These are phyloP conservation scores for Eurystomus gularis DNA, from an alignment of 2,113 vertebrate species.

Conservation along the genomic window DNA sequence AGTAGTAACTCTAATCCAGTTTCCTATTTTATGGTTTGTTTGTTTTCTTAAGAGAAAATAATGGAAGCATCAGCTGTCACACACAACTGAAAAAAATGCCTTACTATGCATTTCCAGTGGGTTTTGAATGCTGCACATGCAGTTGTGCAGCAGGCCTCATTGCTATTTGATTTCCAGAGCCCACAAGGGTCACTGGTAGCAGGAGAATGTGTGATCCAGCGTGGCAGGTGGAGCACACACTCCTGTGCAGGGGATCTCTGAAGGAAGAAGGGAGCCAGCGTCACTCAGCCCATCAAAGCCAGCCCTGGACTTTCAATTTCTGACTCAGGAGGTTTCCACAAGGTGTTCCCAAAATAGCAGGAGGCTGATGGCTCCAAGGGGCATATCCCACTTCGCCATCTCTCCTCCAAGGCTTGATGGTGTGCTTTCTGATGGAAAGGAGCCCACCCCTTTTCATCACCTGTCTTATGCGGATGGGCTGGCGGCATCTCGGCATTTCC, in stretches of 20 bases:
- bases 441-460: neutral
- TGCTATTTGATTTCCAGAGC: neutral
- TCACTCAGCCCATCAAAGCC: neutral
- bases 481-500: neutral
- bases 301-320: neutral
- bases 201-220: neutral
- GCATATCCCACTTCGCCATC: accelerated
- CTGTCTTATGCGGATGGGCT: neutral
- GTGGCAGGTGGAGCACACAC: neutral
- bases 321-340: neutral
- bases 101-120: neutral
- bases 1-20: neutral
- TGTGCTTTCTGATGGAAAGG: neutral
- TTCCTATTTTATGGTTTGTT: neutral
- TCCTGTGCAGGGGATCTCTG: neutral
- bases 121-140: neutral
- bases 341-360: accelerated
- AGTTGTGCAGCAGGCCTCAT: neutral
- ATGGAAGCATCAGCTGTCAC: neutral
- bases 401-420: neutral
- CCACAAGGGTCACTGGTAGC: neutral
- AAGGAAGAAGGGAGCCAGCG: neutral
- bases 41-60: neutral
- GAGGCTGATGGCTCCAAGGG: neutral
- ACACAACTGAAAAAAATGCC: neutral